Evolutionary conservation across 2,797 vertebrate species (phyloP).

Genomic region (Myripristis jacobus): DNA sequence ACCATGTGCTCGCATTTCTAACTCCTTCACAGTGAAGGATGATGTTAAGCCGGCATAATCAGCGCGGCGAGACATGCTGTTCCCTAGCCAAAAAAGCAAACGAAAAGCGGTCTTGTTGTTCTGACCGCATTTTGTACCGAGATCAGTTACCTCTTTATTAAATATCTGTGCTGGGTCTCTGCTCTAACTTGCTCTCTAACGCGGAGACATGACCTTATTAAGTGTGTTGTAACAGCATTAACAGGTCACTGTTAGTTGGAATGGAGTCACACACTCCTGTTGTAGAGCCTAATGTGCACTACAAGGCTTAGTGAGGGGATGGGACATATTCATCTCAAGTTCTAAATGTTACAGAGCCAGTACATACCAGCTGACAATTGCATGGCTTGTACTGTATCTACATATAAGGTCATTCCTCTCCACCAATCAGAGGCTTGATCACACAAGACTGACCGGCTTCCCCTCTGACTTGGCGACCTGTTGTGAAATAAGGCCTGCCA

Average conservation of each 20-base stretch:
- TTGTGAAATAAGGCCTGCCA: constrained; percentile 30
- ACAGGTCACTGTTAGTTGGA: no score
- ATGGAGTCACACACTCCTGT: neutral
- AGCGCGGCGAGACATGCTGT: neutral
- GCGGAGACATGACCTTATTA: no score
- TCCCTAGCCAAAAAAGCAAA: neutral
- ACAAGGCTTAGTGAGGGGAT: neutral
- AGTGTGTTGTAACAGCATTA: no score
- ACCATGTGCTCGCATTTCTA: no score
- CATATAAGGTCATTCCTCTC: constrained; percentile 1
- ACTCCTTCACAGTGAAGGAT: no score
- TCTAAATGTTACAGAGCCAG: neutral
- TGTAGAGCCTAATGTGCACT: neutral
- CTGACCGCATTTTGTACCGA: neutral
- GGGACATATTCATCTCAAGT: neutral
- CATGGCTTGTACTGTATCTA: neutral
- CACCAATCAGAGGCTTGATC: constrained; percentile 22
- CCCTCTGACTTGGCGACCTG: constrained; percentile 18
- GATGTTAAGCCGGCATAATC: no score
- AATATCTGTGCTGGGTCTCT: neutral
- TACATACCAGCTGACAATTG: neutral
- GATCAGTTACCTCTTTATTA: neutral
- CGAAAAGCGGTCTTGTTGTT: no score
- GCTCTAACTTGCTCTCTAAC: neutral
- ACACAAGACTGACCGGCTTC: constrained; percentile 1